Evolutionary conservation across 1,140 invertebrate species (phyloP).

Genomic region (Hylyphantes graminicola): DNA sequence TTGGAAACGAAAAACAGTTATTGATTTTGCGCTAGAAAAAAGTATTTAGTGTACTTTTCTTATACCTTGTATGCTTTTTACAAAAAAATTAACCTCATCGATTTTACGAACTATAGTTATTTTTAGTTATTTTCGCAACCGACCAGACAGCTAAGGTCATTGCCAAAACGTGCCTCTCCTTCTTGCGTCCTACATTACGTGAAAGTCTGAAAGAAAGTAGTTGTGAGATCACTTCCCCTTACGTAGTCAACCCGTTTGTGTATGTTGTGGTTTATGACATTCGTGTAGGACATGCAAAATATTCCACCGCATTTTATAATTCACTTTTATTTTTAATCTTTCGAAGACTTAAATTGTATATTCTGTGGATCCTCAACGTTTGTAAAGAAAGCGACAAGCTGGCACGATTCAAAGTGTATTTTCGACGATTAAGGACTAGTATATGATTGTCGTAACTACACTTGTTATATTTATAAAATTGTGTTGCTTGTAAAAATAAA

Average conservation of each 20-base stretch:
- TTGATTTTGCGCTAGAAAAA: constrained; percentile 20
- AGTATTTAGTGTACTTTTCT: too few relatives aligned
- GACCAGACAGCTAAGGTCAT: constrained; percentile 48
- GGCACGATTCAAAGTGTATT: constrained; percentile 56
- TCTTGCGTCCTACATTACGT: constrained; percentile 54
- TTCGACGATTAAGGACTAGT: constrained; percentile 57
- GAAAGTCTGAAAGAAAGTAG: constrained; percentile 12
- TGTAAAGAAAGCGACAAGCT: constrained; percentile 51
- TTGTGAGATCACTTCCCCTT: constrained; percentile 37
- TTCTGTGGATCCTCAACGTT: not conserved
- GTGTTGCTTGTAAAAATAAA: not conserved
- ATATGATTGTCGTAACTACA: constrained; percentile 27
- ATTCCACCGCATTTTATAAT: not conserved
- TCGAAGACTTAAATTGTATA: not conserved
- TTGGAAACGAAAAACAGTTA: constrained; percentile 10
- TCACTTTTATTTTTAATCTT: constrained; percentile 14
- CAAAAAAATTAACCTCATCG: not conserved
- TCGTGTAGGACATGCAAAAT: constrained; percentile 42
- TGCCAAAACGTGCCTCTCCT: constrained; percentile 58
- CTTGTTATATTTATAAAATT: not conserved
- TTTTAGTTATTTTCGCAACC: constrained; percentile 43
- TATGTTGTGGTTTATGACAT: constrained; percentile 52
- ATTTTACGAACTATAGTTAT: constrained; percentile 37
- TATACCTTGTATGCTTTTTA: too few relatives aligned
- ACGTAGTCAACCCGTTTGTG: constrained; percentile 35